A percentile compares a stretch with the other conserved stretches of the same genome.
These are phyloP conservation scores for Phyllotreta cruciferae DNA, from an alignment of 2,888 invertebrate species.

Conservation along the genomic window DNA sequence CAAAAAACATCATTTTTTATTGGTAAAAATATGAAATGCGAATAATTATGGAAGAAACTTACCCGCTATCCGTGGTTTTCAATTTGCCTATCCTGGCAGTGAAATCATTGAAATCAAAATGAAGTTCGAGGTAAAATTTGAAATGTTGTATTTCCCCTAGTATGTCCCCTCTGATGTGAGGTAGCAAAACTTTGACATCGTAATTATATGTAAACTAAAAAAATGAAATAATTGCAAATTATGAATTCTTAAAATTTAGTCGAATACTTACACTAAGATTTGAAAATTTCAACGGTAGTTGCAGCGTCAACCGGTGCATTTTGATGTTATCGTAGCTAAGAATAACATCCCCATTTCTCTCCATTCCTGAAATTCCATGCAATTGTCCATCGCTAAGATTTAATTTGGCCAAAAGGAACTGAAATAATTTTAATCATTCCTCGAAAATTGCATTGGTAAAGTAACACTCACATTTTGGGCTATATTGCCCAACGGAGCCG, in stretches of 20 bases:
- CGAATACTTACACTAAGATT: slow-evolving; percentile 7
- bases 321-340: slow-evolving; percentile 1
- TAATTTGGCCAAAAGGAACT: slow-evolving; percentile 20
- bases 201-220: slow-evolving; percentile 21
- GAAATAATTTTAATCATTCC: slow-evolving; percentile 5
- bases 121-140: slow-evolving; percentile 12
- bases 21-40: background rate
- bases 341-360: slow-evolving; percentile 13
- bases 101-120: slow-evolving; percentile 6
- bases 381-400: slow-evolving; percentile 12
- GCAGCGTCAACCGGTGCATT: background rate
- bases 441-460: background rate
- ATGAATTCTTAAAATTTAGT: slow-evolving; percentile 1
- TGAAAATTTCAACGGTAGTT: slow-evolving; percentile 18
- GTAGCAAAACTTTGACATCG: background rate
- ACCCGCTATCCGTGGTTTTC: slow-evolving; percentile 23
- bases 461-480: slow-evolving; percentile 22
- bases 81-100: background rate
- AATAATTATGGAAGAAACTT: slow-evolving; percentile 1
- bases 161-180: slow-evolving; percentile 3
- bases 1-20: slow-evolving; percentile 14
- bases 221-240: slow-evolving; percentile 1
- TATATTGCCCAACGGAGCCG: slow-evolving; percentile 20
- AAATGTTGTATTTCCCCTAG: slow-evolving; percentile 13
- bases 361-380: slow-evolving; percentile 19